Evolutionary conservation across 2,888 invertebrate genomes (phyloP), one percentile per base, ranked within the genome.

Genomic region (Ochlodes sylvanus): DNA sequence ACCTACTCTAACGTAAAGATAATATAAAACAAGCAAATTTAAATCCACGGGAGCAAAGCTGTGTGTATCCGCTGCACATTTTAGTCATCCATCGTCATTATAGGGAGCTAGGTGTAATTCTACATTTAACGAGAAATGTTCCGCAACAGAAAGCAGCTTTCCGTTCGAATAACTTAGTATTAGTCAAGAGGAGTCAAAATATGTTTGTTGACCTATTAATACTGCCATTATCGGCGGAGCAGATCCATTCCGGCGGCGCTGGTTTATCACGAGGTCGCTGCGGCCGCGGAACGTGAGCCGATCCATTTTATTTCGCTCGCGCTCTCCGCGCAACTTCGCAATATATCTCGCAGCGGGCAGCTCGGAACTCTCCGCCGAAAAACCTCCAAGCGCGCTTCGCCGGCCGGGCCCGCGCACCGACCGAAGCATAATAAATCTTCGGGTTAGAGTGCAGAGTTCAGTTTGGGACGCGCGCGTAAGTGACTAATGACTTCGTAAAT

Each of bases 331-430:
- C 72, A 72, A 72, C 64, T 68, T 69, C 66, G 72, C 72, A 72
- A 78, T 78, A 73, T 69, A 73, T 77, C 77, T 76, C 77, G 55
- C 78, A 76, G 77, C 77, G 75, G 78, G 77, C 69, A 71, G 58
- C 60, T 71, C 74, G 70, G 68, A 71, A 70, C 70, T 69, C 69
- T 70, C 70, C 71, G 71, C 73, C 70, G 69, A 74, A 76, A 76
- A 72, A 68, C 60, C 57, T 52, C 54, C 21, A n/a, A n/a, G 52
- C 42, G 17, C 34, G 34, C 17, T 6, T n/a, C 55, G 21, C 47
- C 21, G 44, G 17, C 50, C 17, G 41, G 57, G n/a, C n/a, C 21
- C 57, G 57, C 57, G 2, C 38, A 0, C 9, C 21, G 44, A 6
- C n/a, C 32, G 34, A 54, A 5, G 52, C 44, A 61, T 47, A 67